Conservation (phyloP, 1,140 invertebrate species). For the Hyles vespertilio region DNA sequence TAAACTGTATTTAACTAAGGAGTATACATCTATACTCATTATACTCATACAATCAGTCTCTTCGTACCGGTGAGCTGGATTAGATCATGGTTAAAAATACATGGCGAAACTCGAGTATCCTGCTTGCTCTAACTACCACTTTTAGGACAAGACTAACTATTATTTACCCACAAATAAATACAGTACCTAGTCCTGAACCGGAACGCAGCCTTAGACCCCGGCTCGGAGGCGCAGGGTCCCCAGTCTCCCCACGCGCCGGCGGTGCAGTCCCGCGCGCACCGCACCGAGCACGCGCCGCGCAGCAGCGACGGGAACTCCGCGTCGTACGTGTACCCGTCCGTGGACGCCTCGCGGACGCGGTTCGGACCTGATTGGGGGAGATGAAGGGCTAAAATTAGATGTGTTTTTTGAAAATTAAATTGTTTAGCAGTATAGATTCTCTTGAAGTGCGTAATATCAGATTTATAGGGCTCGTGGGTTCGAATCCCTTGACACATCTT, state of each 20-base stretch:
- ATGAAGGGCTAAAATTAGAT: too few relatives aligned
- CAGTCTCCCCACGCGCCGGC: constrained; percentile 79
- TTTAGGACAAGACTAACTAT: too few relatives aligned
- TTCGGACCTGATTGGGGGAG: constrained; percentile 34
- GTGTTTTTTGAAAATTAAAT: too few relatives aligned
- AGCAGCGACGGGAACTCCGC: constrained; percentile 67
- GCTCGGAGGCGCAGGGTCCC: constrained; percentile 73
- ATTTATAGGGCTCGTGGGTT: too few relatives aligned
- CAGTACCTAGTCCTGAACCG: constrained; percentile 55
- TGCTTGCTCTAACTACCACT: too few relatives aligned
- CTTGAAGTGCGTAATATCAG: too few relatives aligned
- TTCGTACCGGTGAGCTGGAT: not conserved
- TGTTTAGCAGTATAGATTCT: too few relatives aligned
- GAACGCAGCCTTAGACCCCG: constrained; percentile 66
- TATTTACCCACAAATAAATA: not conserved
- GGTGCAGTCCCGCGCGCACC: constrained; percentile 80
- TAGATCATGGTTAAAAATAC: not conserved
- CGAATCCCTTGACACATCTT: too few relatives aligned
- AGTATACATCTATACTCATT: too few relatives aligned
- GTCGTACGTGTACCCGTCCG: constrained; percentile 60
- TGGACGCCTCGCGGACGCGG: constrained; percentile 57
- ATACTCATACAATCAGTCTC: too few relatives aligned
- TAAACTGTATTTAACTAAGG: too few relatives aligned
- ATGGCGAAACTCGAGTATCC: not conserved
- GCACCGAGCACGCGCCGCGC: constrained; percentile 78